A percentile compares a stretch with the other conserved stretches of the same genome.
Evolutionary conservation across 2,797 vertebrate genomes (phyloP).

Genomic region (Sebastolobus alascanus): DNA sequence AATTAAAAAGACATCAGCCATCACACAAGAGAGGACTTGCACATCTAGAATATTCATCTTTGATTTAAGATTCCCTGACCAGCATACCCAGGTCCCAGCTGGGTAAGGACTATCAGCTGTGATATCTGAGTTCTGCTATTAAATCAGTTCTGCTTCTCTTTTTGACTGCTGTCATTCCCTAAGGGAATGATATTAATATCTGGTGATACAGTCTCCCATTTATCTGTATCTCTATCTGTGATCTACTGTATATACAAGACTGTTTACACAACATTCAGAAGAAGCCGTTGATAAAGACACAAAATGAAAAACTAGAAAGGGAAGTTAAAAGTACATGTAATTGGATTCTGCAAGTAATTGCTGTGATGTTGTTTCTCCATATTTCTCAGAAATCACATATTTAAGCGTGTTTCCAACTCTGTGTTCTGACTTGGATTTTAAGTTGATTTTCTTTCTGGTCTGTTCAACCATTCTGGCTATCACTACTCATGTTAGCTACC

Average conservation of each 20-base stretch:
- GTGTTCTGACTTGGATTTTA: background rate
- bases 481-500: background rate
- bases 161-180: slow-evolving; percentile 48
- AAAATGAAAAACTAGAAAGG: background rate
- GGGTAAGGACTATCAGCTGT: slow-evolving; percentile 46
- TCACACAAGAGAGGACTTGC: slow-evolving; percentile 49
- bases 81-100: slow-evolving; percentile 59
- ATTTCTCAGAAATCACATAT: background rate
- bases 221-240: slow-evolving; percentile 12
- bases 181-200: slow-evolving; percentile 44
- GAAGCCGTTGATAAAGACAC: background rate
- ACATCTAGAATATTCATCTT: slow-evolving; percentile 63
- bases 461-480: background rate
- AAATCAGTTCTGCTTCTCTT: slow-evolving; percentile 56
- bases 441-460: slow-evolving; percentile 7
- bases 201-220: slow-evolving; percentile 30
- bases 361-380: background rate
- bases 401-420: background rate
- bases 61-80: slow-evolving; percentile 57
- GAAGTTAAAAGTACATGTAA: background rate
- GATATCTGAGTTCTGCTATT: slow-evolving; percentile 53
- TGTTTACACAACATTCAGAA: slow-evolving; percentile 9
- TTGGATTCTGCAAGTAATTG: background rate
- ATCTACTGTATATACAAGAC: slow-evolving; percentile 10
- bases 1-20: slow-evolving; percentile 74